A percentile compares a stretch with the other conserved stretches of the same genome.
These are phyloP conservation scores for Dreissena polymorpha DNA, from an alignment of 1,140 invertebrate genomes.

Conservation along the genomic window DNA sequence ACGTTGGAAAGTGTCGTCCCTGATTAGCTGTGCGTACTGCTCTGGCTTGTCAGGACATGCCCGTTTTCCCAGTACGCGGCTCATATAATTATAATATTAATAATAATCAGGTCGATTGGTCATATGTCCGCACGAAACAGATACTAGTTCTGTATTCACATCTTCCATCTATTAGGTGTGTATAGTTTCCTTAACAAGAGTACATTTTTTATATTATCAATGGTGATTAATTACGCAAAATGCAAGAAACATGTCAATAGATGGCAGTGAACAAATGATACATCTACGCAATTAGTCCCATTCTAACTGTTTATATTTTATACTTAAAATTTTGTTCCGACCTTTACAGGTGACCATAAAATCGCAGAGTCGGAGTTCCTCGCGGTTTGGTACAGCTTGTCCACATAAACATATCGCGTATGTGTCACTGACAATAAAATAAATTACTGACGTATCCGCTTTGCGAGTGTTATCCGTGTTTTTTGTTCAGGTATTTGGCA, in stretches of 20 bases:
- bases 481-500: too few relatives aligned
- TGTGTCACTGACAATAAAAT: neutral
- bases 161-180: too few relatives aligned
- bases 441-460: neutral
- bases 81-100: too few relatives aligned
- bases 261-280: neutral
- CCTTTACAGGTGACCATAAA: slow-evolving; percentile 51
- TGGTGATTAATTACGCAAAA: neutral
- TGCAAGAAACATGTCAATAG: too few relatives aligned
- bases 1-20: neutral
- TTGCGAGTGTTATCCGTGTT: too few relatives aligned
- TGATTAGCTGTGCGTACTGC: too few relatives aligned
- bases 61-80: too few relatives aligned
- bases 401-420: neutral
- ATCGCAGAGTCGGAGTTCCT: slow-evolving; percentile 53
- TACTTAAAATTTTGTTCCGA: neutral
- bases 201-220: neutral
- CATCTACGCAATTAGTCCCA: neutral
- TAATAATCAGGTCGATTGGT: too few relatives aligned
- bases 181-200: neutral
- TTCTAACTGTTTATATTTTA: neutral
- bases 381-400: slow-evolving; percentile 43
- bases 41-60: too few relatives aligned
- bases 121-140: too few relatives aligned
- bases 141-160: neutral